Base-by-base conservation (phyloP, 2,797 vertebrate genomes). In the Streptopelia turtur region DNA sequence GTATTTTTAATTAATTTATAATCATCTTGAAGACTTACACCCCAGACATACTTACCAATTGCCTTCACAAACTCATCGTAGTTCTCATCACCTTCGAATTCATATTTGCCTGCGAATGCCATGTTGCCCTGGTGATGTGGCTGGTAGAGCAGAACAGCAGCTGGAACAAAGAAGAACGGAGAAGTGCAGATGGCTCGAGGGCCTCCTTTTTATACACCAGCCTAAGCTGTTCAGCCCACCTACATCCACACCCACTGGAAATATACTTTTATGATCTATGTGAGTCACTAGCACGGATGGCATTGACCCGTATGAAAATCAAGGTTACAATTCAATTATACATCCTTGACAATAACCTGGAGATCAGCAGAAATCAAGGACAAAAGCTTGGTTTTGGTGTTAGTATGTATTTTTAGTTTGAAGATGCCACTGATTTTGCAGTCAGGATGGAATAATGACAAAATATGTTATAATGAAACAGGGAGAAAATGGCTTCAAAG, bases 21-120 rank as follows among this genome's bases (percentile, higher is more conserved):
- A 33, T 43, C 27, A 33, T 43, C 27, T 5, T 7, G 30, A 68
- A 70, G 35, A 56, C 53, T 78, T 24, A 49, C 5, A 66, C 1
- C 33, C 59, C 35, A 66, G 78, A 13, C 25, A 77, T 56, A 96
- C 99, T 98, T 96, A 99, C 99, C 98, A 12, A 99, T 92, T 39
- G 98, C 82, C 92, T 98, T 98, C 98, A 99, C 99, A 97, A 99
- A 99, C 2, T 95, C 98, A 0, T 99, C 99, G 2, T 99, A 99
- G 93, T 99, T 99, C 96, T 99, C 98, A 71, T 99, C 99, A 3
- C 92, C 96, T 96, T 99, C 99, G 0, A 98, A 97, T 98, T 99
- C 98, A 28, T 98, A 99, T 98, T 97, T 99, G 97, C 99, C 99
- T 14, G 94, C 8, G 52, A 99, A 99, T 95, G 98, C 98, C 99